These are phyloP conservation scores for Trilocha varians DNA, from an alignment of 2,888 invertebrate genomes.

Conservation along the genomic window DNA sequence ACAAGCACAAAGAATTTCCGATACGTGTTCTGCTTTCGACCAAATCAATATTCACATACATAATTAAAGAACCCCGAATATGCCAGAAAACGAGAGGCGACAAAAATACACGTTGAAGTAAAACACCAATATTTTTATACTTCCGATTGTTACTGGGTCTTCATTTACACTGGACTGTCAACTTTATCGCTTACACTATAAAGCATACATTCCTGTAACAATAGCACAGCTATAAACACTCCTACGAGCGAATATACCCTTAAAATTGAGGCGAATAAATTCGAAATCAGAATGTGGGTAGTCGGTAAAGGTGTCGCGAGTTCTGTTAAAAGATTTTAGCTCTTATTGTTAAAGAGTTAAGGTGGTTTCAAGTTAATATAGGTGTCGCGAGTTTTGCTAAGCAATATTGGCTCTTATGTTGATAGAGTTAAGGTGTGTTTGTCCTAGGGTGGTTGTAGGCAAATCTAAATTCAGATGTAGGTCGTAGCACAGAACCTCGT, in stretches of 20 bases:
- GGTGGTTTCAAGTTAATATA: neutral
- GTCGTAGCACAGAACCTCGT: conserved; percentile 32
- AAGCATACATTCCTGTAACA: neutral
- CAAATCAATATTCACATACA: neutral
- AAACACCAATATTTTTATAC: neutral
- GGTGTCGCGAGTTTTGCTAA: too few species aligned
- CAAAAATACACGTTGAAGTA: neutral
- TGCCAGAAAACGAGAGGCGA: neutral
- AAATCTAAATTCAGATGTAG: conserved; percentile 39
- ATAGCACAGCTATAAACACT: neutral
- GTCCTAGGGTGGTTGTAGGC: conserved; percentile 10
- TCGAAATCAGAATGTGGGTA: neutral
- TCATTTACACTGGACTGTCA: neutral
- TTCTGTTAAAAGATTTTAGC: neutral
- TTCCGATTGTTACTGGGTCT: neutral
- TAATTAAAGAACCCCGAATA: neutral
- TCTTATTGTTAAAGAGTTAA: neutral
- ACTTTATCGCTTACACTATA: neutral
- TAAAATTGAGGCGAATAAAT: neutral
- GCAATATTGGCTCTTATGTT: neutral
- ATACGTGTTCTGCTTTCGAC: too few species aligned
- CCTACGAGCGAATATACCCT: neutral
- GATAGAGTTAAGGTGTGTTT: conserved; percentile 2
- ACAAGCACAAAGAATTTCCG: too few species aligned
- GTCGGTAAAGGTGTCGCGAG: neutral